These are phyloP conservation scores for Empidonax traillii DNA, from an alignment of 2,113 vertebrate species.

Conservation along the genomic window DNA sequence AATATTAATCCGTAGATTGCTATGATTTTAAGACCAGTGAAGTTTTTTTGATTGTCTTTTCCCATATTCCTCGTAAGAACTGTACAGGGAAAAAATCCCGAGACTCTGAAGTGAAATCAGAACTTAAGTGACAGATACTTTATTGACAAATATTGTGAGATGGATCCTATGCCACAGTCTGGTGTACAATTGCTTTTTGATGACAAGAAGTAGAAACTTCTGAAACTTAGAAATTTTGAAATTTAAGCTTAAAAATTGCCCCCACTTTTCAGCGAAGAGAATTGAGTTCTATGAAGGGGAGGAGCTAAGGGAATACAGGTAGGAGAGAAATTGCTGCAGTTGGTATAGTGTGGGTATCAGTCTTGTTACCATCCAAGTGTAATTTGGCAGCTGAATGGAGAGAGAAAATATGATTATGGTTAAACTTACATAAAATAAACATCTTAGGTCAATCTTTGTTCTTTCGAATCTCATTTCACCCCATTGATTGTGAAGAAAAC, in stretches of 20 bases:
- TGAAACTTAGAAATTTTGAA: neutral
- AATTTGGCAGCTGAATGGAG: neutral
- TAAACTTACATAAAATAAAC: neutral
- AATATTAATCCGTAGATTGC: neutral
- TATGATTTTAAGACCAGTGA: neutral
- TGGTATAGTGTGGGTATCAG: neutral
- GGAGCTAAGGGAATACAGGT: neutral
- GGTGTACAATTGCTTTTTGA: neutral
- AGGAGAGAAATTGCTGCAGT: neutral
- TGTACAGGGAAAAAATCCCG: neutral
- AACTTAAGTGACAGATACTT: neutral
- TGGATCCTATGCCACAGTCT: neutral
- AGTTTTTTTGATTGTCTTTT: neutral
- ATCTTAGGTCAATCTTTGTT: neutral
- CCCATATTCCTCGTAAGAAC: neutral
- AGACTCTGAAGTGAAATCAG: neutral
- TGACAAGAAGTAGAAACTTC: neutral
- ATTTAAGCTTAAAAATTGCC: neutral
- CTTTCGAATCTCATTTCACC: neutral
- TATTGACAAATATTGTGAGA: neutral
- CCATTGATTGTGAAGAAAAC: neutral
- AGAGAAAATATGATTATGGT: neutral
- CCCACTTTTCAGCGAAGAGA: neutral
- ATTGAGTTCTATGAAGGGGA: neutral
- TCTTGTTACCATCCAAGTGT: neutral